phyloP scores from a whole-genome alignment of 2,888 invertebrate genomes.

The Ferrisia virgata region DNA sequence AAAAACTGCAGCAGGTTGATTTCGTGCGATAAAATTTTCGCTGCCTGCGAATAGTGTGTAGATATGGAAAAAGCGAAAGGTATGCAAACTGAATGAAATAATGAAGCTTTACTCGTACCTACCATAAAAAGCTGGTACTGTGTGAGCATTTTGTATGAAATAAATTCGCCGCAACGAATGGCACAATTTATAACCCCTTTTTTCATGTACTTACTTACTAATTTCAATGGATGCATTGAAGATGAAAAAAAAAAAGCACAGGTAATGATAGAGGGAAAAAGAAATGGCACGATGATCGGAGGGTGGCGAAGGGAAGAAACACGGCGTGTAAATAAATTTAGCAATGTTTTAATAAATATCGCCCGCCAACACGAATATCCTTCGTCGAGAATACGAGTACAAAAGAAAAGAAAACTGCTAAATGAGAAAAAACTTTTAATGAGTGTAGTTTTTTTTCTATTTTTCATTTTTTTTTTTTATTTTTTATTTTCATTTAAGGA shows the following conservation, averaged over 20 bases:
- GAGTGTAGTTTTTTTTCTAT: not conserved
- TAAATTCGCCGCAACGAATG: slow-evolving; percentile 31
- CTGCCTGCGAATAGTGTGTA: too few species aligned
- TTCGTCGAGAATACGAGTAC: not conserved
- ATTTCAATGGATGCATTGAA: slow-evolving; percentile 19
- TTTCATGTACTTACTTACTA: not conserved
- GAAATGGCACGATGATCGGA: too few species aligned
- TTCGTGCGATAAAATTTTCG: not conserved
- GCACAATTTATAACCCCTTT: slow-evolving; percentile 23
- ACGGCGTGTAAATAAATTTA: slow-evolving; percentile 1
- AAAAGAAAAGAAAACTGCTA: slow-evolving; percentile 1
- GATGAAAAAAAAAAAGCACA: not conserved
- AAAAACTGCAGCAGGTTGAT: not conserved
- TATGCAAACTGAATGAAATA: not conserved
- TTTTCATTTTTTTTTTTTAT: not conserved
- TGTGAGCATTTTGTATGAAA: slow-evolving; percentile 3
- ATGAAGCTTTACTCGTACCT: not conserved
- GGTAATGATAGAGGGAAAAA: not conserved
- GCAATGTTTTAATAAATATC: slow-evolving; percentile 31
- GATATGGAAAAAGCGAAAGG: not conserved
- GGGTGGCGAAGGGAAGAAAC: not conserved
- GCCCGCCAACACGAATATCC: not conserved
- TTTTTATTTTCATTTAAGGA: slow-evolving; percentile 3
- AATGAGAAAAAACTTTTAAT: slow-evolving; percentile 21
- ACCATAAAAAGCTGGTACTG: not conserved